A percentile compares a stretch with the other conserved stretches of the same genome.
phyloP scores from a whole-genome alignment of 1,140 invertebrate genomes.

The Drosophila elegans region DNA sequence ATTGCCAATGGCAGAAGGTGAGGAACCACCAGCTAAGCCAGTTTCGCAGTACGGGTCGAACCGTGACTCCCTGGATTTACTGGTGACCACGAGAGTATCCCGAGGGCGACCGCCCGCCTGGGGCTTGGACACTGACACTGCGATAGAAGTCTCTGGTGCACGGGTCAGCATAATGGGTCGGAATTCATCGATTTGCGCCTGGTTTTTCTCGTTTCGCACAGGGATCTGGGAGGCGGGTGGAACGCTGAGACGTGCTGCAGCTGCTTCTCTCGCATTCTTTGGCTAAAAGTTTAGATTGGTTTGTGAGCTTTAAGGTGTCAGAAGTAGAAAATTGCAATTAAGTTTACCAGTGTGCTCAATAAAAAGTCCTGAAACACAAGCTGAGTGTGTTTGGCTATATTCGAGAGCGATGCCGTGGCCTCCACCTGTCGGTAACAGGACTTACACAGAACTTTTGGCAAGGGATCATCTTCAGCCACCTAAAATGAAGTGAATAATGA shows the following conservation, averaged over 20 bases:
- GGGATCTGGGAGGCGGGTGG: slow-evolving; percentile 5
- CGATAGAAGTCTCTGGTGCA: slow-evolving; percentile 35
- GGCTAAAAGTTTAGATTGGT: slow-evolving; percentile 37
- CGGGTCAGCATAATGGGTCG: slow-evolving; percentile 55
- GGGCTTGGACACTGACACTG: slow-evolving; percentile 9
- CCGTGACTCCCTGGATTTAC: slow-evolving; percentile 10
- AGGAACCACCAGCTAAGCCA: background rate
- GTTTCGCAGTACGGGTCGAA: background rate
- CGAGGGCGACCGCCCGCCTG: background rate
- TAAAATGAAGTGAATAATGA: slow-evolving; percentile 11
- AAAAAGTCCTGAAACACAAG: slow-evolving; percentile 73
- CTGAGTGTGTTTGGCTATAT: slow-evolving; percentile 79
- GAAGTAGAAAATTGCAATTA: no score
- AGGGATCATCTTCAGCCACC: slow-evolving; percentile 70
- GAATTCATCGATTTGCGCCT: slow-evolving; percentile 38
- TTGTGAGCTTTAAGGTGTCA: background rate
- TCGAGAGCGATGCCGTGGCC: slow-evolving; percentile 76
- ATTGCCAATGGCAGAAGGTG: background rate
- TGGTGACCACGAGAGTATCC: slow-evolving; percentile 23
- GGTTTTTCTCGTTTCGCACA: background rate
- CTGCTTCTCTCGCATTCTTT: slow-evolving; percentile 52
- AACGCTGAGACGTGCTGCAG: slow-evolving; percentile 16
- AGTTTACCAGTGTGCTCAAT: slow-evolving; percentile 72
- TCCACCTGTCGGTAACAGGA: slow-evolving; percentile 80
- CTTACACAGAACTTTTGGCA: slow-evolving; percentile 79